Evolutionary conservation across 1,140 invertebrate species (phyloP).

Genomic region (Cephus cinctus): DNA sequence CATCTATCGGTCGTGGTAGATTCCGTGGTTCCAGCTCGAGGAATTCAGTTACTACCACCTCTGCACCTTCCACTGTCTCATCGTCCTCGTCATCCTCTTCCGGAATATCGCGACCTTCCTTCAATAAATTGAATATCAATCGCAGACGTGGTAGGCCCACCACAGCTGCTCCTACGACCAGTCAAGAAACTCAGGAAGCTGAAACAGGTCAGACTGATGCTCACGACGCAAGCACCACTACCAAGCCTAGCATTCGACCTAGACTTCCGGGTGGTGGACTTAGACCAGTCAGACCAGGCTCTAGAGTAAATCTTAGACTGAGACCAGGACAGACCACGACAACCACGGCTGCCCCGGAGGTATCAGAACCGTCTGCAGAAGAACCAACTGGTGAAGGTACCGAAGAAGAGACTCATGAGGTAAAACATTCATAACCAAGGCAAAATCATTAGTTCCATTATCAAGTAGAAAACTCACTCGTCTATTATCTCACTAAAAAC

Average conservation of each 20-base stretch:
- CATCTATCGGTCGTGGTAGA: constrained; percentile 28
- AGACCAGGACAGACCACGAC: constrained; percentile 52
- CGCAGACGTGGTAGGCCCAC: constrained; percentile 47
- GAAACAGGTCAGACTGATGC: constrained; percentile 24
- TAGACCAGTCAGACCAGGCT: constrained; percentile 59
- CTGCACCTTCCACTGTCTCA: constrained; percentile 20
- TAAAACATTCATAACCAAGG: constrained; percentile 25
- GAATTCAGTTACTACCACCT: constrained; percentile 42
- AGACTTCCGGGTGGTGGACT: constrained; percentile 33
- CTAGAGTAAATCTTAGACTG: constrained; percentile 59
- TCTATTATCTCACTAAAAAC: too few relatives aligned
- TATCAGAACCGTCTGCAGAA: constrained; percentile 43
- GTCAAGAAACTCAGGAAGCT: constrained; percentile 35
- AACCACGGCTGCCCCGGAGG: constrained; percentile 46
- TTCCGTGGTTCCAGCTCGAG: constrained; percentile 32
- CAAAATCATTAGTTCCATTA: too few relatives aligned
- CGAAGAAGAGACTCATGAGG: constrained; percentile 53
- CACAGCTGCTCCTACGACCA: constrained; percentile 21
- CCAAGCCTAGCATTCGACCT: constrained; percentile 22
- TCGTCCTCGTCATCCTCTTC: constrained; percentile 17
- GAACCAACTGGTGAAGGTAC: constrained; percentile 53
- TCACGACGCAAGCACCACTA: constrained; percentile 12
- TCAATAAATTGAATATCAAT: constrained; percentile 45
- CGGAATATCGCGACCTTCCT: constrained; percentile 33
- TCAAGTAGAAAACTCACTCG: too few relatives aligned